Base-by-base conservation (phyloP, 2,888 invertebrate genomes). In the Abrostola tripartita region DNA sequence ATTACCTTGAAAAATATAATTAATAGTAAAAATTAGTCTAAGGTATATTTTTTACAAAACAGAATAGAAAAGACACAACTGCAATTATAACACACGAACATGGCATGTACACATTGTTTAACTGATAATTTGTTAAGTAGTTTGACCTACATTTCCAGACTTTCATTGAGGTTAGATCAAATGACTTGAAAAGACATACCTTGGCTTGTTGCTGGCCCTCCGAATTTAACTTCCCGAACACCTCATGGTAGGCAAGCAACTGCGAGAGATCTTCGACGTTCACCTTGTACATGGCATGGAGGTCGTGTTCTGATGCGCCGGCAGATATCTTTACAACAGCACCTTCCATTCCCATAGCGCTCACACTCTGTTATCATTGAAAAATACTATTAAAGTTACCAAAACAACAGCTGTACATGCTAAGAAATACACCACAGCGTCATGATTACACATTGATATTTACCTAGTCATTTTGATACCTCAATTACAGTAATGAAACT, bases 261-360 rank as follows among this genome's bases (percentile, higher is more conserved):
- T 98, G 98, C 76, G 97, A 98, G 60, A 98, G 95, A 84, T 98
- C 98, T 87, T 98, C 98, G 7, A 98, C 97, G 86, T 97, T 97
- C 65, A 96, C 96, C 93, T 97, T 97, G 85, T 97, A 97, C 96
- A 97, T 97, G 85, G 97, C 97, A 88, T 97, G 97, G 74, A 97
- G 96, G 94, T 97, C 97, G 81, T 97, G 96, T 24, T 96, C 96
- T 0, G 96, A 95, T 12, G 95, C 91, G 14, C 96, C 96, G 0
- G 96, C 95, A 37, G 96, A 96, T 76, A 97, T 96, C 90, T 97
- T 97, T 24, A 97, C 96, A 5, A 97, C 96, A 12, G 96, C 96
- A 6, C 97, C 97, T 85, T 97, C 97, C 94, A 95, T 93, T n/a
- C 92, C 92, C 89, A 95, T 91, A 4, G 91, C 85, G 24, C 91